These are phyloP conservation scores for Eumaeus atala DNA, from an alignment of 1,140 invertebrate genomes.

Conservation along the genomic window DNA sequence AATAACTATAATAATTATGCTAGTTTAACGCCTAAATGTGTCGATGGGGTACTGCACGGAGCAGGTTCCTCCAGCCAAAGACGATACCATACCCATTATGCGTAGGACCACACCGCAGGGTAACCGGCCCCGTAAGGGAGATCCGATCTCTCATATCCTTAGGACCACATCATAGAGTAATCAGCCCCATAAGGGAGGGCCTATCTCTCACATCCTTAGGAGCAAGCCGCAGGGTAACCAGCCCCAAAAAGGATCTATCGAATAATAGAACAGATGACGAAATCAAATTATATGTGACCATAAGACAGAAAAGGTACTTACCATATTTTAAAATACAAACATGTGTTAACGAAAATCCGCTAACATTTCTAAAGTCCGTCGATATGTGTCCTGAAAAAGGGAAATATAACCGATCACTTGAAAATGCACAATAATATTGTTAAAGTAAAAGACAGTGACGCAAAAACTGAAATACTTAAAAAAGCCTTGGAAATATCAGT, in stretches of 20 bases:
- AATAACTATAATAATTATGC: background rate
- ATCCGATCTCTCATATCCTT: background rate
- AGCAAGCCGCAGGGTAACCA: no score
- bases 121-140: background rate
- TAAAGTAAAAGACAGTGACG: background rate
- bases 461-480: no score
- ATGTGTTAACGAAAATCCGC: background rate
- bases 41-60: background rate
- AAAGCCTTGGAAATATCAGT: no score
- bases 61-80: background rate
- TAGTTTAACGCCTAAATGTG: background rate
- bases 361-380: background rate
- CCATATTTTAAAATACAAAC: slow-evolving; percentile 1
- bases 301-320: background rate
- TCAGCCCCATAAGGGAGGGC: background rate
- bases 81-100: background rate
- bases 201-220: no score
- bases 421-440: background rate
- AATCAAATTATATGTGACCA: background rate
- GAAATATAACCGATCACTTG: background rate
- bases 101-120: background rate
- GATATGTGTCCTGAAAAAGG: background rate
- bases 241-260: no score
- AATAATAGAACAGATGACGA: background rate
- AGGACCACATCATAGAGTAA: background rate